A percentile compares a stretch with the other conserved stretches of the same genome.
These are phyloP conservation scores for Phylloscopus whistleri DNA, from an alignment of 2,113 vertebrate species.

Conservation along the genomic window DNA sequence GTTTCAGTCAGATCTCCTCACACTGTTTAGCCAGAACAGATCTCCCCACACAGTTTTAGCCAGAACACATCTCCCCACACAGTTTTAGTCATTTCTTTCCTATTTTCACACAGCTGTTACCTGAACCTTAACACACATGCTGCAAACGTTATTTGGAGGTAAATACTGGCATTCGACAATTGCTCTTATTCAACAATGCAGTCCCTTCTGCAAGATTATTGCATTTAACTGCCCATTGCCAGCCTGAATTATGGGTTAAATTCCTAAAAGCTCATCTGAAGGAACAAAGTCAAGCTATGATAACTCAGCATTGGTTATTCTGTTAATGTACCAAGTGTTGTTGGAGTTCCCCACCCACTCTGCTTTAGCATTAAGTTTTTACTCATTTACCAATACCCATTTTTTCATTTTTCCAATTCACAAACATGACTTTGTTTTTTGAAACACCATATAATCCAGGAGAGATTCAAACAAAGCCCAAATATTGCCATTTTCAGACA, in stretches of 20 bases:
- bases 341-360: neutral
- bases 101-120: neutral
- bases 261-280: neutral
- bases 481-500: neutral
- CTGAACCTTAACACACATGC: neutral
- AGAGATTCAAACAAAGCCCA: neutral
- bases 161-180: neutral
- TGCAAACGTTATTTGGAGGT: accelerated
- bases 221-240: neutral
- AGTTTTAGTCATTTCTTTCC: accelerated
- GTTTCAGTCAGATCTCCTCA: too few species aligned
- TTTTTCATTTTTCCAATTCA: neutral
- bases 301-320: neutral
- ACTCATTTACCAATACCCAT: accelerated
- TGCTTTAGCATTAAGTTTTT: neutral
- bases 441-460: neutral
- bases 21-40: too few species aligned
- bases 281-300: neutral
- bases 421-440: neutral
- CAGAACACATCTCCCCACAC: too few species aligned
- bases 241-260: neutral
- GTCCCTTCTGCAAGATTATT: too few species aligned
- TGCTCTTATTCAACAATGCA: neutral
- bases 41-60: neutral
- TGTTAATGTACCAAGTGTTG: too few species aligned